Evolutionary conservation across 2,888 invertebrate genomes (phyloP).

Genomic region (Hydriomena furcata): DNA sequence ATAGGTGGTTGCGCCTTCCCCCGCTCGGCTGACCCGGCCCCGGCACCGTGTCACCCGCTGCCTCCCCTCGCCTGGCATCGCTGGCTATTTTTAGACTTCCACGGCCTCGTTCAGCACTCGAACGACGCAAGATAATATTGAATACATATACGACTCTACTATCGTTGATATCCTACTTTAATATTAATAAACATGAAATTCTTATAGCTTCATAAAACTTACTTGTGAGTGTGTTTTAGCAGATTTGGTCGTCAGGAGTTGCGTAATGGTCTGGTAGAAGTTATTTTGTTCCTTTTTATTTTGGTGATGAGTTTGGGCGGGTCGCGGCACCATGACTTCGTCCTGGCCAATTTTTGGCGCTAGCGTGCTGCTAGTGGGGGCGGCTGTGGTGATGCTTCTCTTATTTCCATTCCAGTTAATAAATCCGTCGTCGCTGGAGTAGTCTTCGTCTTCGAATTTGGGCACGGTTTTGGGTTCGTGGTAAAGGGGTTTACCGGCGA

Average conservation of each 20-base stretch:
- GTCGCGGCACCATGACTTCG: slow-evolving; percentile 85
- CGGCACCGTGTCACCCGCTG: slow-evolving; percentile 71
- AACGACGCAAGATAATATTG: slow-evolving; percentile 30
- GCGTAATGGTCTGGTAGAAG: slow-evolving; percentile 79
- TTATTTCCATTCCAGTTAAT: slow-evolving; percentile 80
- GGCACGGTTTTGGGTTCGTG: slow-evolving; percentile 76
- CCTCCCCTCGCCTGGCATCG: slow-evolving; percentile 66
- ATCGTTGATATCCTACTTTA: slow-evolving; percentile 28
- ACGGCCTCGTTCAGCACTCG: slow-evolving; percentile 52
- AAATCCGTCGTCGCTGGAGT: slow-evolving; percentile 75
- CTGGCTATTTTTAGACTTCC: slow-evolving; percentile 78
- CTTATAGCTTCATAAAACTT: slow-evolving; percentile 54
- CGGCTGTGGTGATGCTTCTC: slow-evolving; percentile 68
- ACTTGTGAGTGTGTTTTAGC: slow-evolving; percentile 83
- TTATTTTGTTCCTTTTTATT: slow-evolving; percentile 57
- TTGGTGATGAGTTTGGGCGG: slow-evolving; percentile 71
- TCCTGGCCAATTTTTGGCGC: slow-evolving; percentile 79
- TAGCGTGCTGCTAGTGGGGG: slow-evolving; percentile 52
- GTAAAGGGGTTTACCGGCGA: slow-evolving; percentile 81
- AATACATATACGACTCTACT: slow-evolving; percentile 26
- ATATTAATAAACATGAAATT: slow-evolving; percentile 35
- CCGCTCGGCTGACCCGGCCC: slow-evolving; percentile 74
- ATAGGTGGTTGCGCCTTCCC: slow-evolving; percentile 44
- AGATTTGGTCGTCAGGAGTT: slow-evolving; percentile 72
- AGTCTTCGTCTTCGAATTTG: slow-evolving; percentile 72